Percentiles rank a stretch among this genome's conserved stretches.
phyloP scores from a whole-genome alignment of 2,888 invertebrate species.

The Patella pellucida region DNA sequence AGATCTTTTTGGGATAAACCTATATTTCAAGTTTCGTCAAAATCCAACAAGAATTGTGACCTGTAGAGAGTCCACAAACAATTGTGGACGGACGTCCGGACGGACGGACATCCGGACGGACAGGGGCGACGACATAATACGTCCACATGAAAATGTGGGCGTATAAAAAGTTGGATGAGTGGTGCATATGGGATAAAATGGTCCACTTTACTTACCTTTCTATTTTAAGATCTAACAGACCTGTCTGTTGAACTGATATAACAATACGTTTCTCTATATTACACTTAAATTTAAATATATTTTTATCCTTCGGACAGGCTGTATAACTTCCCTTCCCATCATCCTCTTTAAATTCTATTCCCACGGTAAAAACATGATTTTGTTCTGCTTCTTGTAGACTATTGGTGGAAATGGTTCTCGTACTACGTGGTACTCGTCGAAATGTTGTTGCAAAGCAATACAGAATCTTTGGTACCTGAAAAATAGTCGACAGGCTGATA shows the following conservation, averaged over 20 bases:
- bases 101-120: too few species aligned
- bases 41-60: too few species aligned
- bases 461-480: slow-evolving; percentile 74
- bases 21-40: too few species aligned
- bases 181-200: too few species aligned
- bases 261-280: slow-evolving; percentile 88
- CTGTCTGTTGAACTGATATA: slow-evolving; percentile 80
- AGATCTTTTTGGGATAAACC: too few species aligned
- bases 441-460: slow-evolving; percentile 94
- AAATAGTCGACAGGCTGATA: slow-evolving; percentile 16
- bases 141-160: too few species aligned
- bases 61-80: too few species aligned
- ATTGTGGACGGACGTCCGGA: too few species aligned
- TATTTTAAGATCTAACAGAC: slow-evolving; percentile 79
- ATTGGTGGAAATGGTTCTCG: slow-evolving; percentile 37
- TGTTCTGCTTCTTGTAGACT: slow-evolving; percentile 55
- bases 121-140: too few species aligned
- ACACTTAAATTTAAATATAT: slow-evolving; percentile 79
- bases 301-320: slow-evolving; percentile 81
- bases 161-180: too few species aligned
- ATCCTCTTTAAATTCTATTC: slow-evolving; percentile 83
- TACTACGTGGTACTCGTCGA: slow-evolving; percentile 80
- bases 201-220: slow-evolving; percentile 74
- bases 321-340: slow-evolving; percentile 75
- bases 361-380: slow-evolving; percentile 90